Evolutionary conservation across 1,140 invertebrate species (phyloP).

Genomic region (Drosophila neocordata): DNA sequence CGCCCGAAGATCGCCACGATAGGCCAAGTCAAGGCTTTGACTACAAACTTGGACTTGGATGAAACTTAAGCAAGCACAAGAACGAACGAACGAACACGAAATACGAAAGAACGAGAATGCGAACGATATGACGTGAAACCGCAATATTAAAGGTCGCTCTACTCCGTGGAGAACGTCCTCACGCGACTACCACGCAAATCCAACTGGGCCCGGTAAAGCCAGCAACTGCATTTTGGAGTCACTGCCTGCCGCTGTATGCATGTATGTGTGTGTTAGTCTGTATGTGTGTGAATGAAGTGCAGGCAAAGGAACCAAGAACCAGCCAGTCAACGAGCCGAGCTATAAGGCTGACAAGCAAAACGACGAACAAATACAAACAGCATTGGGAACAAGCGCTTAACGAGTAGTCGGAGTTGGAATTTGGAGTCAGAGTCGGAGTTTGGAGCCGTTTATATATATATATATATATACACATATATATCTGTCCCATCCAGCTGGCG

Average conservation of each 20-base stretch:
- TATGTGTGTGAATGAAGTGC: constrained; percentile 47
- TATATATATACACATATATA: not conserved
- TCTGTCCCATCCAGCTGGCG: constrained; percentile 53
- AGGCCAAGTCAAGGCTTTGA: not conserved
- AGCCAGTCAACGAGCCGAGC: constrained; percentile 40
- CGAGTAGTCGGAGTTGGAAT: constrained; percentile 31
- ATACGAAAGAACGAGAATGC: not conserved
- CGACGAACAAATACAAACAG: constrained; percentile 35
- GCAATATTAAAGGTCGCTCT: constrained; percentile 18
- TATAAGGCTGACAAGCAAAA: constrained; percentile 43
- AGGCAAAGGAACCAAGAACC: constrained; percentile 56
- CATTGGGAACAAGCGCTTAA: constrained; percentile 36
- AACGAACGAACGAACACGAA: not conserved
- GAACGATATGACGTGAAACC: not conserved
- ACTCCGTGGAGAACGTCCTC: constrained; percentile 54
- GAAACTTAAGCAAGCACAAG: not conserved
- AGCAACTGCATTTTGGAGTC: constrained; percentile 37
- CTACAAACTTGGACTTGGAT: constrained; percentile 4
- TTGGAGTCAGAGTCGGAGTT: constrained; percentile 9
- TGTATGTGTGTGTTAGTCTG: constrained; percentile 16
- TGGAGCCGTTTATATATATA: not conserved
- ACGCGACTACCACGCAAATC: constrained; percentile 68
- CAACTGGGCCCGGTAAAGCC: constrained; percentile 47
- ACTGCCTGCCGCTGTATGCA: not conserved
- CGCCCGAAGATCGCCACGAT: constrained; percentile 19